Evolutionary conservation across 2,797 vertebrate species (phyloP), one percentile per base, ranked within the genome.

Genomic region (Gallinago stenura): DNA sequence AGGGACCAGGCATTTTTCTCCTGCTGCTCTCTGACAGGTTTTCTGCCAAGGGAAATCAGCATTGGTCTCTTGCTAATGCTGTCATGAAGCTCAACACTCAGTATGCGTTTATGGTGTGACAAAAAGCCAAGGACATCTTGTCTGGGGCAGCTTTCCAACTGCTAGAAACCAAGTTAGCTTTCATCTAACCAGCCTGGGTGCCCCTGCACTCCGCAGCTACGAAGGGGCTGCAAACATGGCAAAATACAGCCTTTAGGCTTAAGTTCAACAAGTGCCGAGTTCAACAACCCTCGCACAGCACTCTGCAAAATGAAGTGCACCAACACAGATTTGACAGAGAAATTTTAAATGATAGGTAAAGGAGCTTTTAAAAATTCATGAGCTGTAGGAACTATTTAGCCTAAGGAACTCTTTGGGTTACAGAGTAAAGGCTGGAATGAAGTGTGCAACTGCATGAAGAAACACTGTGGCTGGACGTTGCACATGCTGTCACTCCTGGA

Each of bases 401-500:
- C 20, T 37, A 43, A 70, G 41, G 51, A 80, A 41, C 13, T 70
- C 9, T 53, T 0, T 1, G 24, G 24, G 19, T 21, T 57, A 39
- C 19, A 56, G 37, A 48, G 17, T 16, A 62, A 58, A 50, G 31
- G 35, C 19, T 61, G 48, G 66, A 64, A 75, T 28, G 31, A 58
- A 26, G 30, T 28, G 18, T 64, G 37, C 19, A 30, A 41, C 14
- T 48, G 21, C 25, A 9, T 26, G 58, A 66, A 71, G 73, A 15
- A 73, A 20, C 24, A 31, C 8, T 22, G 25, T 68, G 35, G 28
- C 20, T 65, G 37, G n/a, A 30, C 19, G 56, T 41, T 80, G 17
- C 21, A 37, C 2, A 2, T 5, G 1, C 17, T 8, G 1, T 66
- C 53, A 30, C 17, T 51, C 20, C 58, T 4, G 3, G 11, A 30